These are phyloP conservation scores for Caenorhabditis sp. DNA, from an alignment of 2,888 invertebrate species.

Conservation along the genomic window DNA sequence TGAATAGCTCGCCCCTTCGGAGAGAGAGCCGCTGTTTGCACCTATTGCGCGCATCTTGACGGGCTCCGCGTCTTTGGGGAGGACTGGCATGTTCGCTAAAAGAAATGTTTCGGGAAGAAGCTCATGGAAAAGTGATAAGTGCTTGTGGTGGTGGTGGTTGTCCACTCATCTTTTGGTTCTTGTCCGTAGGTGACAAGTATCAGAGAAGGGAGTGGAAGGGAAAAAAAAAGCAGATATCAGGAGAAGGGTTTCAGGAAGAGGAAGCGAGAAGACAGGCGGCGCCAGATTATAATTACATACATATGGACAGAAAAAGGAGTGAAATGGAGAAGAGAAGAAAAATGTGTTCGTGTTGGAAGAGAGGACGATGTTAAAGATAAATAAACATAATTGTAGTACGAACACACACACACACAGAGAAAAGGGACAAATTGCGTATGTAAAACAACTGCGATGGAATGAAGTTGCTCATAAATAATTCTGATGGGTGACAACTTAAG, in stretches of 20 bases:
- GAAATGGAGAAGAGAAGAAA: constrained; percentile 11
- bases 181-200: constrained; percentile 31
- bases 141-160: constrained; percentile 25
- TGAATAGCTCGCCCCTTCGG: constrained; percentile 51
- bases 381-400: constrained; percentile 55
- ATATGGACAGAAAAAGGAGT: constrained; percentile 45
- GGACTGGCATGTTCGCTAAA: constrained; percentile 48
- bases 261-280: constrained; percentile 17
- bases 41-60: constrained; percentile 60
- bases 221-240: constrained; percentile 15
- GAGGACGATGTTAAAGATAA: constrained; percentile 28
- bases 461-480: constrained; percentile 20
- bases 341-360: constrained; percentile 28
- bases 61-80: constrained; percentile 41
- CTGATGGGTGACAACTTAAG: constrained; percentile 11
- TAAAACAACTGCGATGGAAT: constrained; percentile 19
- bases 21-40: constrained; percentile 53
- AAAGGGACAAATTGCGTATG: constrained; percentile 12
- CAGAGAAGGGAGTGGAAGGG: background rate
- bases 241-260: constrained; percentile 25
- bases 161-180: constrained; percentile 51
- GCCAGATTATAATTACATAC: constrained; percentile 50
- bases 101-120: constrained; percentile 42
- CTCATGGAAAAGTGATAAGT: constrained; percentile 58
- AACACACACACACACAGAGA: constrained; percentile 30